Evolutionary conservation across 1,140 invertebrate genomes (phyloP), one percentile per base, ranked within the genome.

Genomic region (Belonocnema kinseyi): DNA sequence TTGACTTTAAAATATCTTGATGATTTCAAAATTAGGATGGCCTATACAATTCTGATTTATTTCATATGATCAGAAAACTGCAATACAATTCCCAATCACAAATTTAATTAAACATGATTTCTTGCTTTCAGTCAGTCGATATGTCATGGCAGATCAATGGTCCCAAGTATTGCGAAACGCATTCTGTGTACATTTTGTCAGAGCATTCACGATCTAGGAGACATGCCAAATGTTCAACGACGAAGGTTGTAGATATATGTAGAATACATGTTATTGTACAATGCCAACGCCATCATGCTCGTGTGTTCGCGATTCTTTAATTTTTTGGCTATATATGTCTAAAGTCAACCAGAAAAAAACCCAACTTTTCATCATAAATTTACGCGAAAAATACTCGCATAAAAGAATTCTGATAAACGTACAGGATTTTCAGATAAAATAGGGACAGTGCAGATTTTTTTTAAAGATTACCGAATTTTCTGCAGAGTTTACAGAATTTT

Each of bases 111-210:
- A 16, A 66, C 6, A 66, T 66, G 40, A 66, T 66, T 66, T 66
- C 26, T 66, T 33, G 21, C 58, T 66, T 66, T 6, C 12, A 13
- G n/a, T 40, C 26, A 5, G 10, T 6, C 5, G 26, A 66, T 40
- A 66, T 66, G 33, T 66, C 61, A 66, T 66, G 61, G n/a, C 33
- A 66, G 61, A 66, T 66, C 61, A 66, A 66, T 66, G 61, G 61
- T 66, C 61, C 40, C 40, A 66, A 66, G 14, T 66, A 66, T 66
- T 66, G 21, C 7, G 61, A 66, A 66, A 66, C 16, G 16, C 26
- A 66, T 66, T 66, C 61, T n/a, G 16, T 21, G 40, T 40, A 66
- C 61, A 66, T 66, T 26, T 26, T 66, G 61, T 66, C 40, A 13
- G 26, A 66, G 33, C 61, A 66, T 66, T 66, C 26, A 21, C 61